A percentile compares a stretch with the other conserved stretches of the same genome.
Conservation (phyloP, 1,140 invertebrate genomes). For the Oreohelix idahoensis region DNA sequence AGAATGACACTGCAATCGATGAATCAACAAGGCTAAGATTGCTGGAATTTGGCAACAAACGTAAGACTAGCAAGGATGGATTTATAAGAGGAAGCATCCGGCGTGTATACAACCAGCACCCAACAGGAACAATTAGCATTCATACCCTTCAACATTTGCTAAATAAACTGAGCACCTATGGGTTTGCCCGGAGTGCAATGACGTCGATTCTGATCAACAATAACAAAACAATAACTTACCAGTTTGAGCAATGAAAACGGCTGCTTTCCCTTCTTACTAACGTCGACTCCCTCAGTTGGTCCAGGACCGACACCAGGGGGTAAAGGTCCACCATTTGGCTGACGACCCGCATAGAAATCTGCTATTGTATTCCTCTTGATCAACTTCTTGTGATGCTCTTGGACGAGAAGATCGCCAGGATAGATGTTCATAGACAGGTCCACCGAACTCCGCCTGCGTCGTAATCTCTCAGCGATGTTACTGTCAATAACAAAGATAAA, state of each 20-base stretch:
- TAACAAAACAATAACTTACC: neutral
- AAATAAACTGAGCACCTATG: too few species aligned
- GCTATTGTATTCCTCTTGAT: constrained; percentile 71
- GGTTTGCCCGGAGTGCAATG: too few species aligned
- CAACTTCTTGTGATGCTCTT: constrained; percentile 65
- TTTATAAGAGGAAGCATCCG: too few species aligned
- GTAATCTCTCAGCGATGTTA: constrained; percentile 63
- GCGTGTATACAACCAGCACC: too few species aligned
- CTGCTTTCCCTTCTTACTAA: constrained; percentile 21
- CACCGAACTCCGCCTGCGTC: constrained; percentile 67
- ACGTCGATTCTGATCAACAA: too few species aligned
- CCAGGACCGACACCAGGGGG: constrained; percentile 24
- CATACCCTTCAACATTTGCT: too few species aligned
- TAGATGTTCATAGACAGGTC: constrained; percentile 69
- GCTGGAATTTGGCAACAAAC: too few species aligned
- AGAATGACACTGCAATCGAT: too few species aligned
- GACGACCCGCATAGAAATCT: constrained; percentile 62
- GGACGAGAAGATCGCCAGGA: constrained; percentile 68
- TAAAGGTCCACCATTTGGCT: constrained; percentile 26
- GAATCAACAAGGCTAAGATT: too few species aligned
- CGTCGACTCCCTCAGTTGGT: neutral
- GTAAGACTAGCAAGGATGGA: too few species aligned
- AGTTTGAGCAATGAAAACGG: constrained; percentile 28
- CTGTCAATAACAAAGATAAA: constrained; percentile 33
- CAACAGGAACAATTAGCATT: too few species aligned